Evolutionary conservation across 1,140 invertebrate species (phyloP).

Genomic region (Dreissena rostriformis): DNA sequence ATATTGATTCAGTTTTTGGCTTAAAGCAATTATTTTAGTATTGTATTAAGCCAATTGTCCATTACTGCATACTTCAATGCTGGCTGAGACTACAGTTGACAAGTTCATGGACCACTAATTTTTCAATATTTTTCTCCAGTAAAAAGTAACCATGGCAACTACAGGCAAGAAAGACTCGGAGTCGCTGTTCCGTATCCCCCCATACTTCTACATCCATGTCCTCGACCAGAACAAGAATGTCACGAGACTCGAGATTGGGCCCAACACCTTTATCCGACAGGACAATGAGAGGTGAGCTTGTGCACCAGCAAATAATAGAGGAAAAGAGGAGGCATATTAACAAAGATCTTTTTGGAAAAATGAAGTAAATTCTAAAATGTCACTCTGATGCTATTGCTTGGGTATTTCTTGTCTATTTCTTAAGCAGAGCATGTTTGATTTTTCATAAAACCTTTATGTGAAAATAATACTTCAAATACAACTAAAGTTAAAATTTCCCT

Average conservation of each 20-base stretch:
- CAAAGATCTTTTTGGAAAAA: neutral
- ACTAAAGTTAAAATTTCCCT: no score
- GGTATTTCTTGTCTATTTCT: no score
- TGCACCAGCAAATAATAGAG: neutral
- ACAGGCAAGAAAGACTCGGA: slow-evolving; percentile 63
- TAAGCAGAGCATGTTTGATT: no score
- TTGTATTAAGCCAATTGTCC: no score
- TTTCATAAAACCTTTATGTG: no score
- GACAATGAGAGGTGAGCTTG: slow-evolving; percentile 82
- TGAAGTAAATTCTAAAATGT: neutral
- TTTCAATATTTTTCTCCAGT: neutral
- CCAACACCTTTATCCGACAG: slow-evolving; percentile 83
- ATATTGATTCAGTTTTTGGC: no score
- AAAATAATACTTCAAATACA: no score
- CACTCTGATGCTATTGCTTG: no score
- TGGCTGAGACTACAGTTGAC: no score
- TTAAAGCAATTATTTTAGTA: no score
- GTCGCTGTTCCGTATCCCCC: slow-evolving; percentile 82
- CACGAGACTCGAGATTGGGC: slow-evolving; percentile 82
- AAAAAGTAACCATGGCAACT: slow-evolving; percentile 48
- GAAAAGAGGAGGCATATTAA: neutral
- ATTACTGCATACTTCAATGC: no score
- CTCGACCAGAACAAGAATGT: slow-evolving; percentile 84
- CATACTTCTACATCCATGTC: slow-evolving; percentile 83
- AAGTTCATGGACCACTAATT: no score